These are phyloP conservation scores for Pocillopora grandis DNA, from an alignment of 92 coral and sea anemone genomes.

Conservation along the genomic window DNA sequence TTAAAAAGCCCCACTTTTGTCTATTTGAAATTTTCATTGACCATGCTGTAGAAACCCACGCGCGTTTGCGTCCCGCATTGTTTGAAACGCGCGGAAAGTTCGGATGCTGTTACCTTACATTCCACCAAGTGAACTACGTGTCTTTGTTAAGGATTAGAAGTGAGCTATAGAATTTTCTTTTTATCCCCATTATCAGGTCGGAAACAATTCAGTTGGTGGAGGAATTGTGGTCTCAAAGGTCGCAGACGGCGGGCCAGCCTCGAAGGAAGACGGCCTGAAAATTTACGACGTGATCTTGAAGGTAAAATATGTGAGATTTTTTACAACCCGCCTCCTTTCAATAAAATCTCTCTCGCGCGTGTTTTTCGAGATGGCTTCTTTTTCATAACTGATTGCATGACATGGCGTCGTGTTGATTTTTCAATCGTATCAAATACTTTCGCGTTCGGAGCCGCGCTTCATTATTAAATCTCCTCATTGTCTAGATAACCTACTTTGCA, in stretches of 20 bases:
- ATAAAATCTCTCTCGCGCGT: slow-evolving; percentile 15
- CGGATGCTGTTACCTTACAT: slow-evolving; percentile 28
- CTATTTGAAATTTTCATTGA: slow-evolving; percentile 20
- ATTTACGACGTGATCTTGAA: slow-evolving; percentile 85
- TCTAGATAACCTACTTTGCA: slow-evolving; percentile 21
- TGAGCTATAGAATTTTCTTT: slow-evolving; percentile 32
- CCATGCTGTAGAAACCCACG: slow-evolving; percentile 28
- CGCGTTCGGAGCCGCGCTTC: neutral
- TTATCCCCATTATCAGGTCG: slow-evolving; percentile 68
- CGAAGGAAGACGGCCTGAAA: slow-evolving; percentile 80
- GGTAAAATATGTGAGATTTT: slow-evolving; percentile 57
- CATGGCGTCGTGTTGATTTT: slow-evolving; percentile 18
- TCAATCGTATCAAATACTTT: neutral
- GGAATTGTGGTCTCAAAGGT: slow-evolving; percentile 97
- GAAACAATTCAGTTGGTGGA: slow-evolving; percentile 75
- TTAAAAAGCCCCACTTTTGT: slow-evolving; percentile 31
- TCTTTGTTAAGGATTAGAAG: slow-evolving; percentile 41
- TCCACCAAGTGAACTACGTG: slow-evolving; percentile 28
- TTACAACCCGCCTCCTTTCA: slow-evolving; percentile 28
- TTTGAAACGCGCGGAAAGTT: slow-evolving; percentile 36
- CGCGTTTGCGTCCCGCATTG: slow-evolving; percentile 21
- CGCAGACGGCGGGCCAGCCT: slow-evolving; percentile 98
- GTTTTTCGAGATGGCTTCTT: slow-evolving; percentile 4
- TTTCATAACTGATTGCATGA: slow-evolving; percentile 11
- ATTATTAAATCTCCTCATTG: slow-evolving; percentile 27